Percentiles rank a stretch among this genome's conserved stretches.
Evolutionary conservation across 2,888 invertebrate species (phyloP).

Genomic region (Acanthacorydalis orientalis): DNA sequence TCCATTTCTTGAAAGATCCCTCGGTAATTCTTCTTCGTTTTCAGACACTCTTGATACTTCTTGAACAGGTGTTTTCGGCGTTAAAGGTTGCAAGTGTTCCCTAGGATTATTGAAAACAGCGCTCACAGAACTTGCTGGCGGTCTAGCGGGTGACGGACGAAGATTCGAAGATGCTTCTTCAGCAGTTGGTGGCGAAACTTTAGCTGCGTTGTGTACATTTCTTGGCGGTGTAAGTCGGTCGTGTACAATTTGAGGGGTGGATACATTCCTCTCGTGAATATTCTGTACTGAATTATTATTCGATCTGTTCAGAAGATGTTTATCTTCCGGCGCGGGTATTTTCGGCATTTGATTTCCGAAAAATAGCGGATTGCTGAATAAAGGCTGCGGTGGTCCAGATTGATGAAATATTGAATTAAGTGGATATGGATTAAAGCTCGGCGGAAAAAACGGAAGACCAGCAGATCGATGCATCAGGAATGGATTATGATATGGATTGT

Average conservation of each 20-base stretch:
- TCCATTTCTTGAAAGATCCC: constrained; percentile 8
- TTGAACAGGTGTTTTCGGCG: constrained; percentile 19
- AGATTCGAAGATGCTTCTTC: constrained; percentile 47
- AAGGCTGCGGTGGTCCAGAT: constrained; percentile 32
- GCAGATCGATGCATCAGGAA: constrained; percentile 56
- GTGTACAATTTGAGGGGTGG: constrained; percentile 21
- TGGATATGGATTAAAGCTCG: constrained; percentile 30
- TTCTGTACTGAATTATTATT: constrained; percentile 9
- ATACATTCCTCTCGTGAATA: constrained; percentile 17
- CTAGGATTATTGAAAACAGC: constrained; percentile 18
- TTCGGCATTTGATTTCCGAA: constrained; percentile 34
- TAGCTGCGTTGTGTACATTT: constrained; percentile 25
- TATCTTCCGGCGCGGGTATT: constrained; percentile 14
- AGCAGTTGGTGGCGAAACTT: constrained; percentile 47
- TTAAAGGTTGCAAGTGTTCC: constrained; percentile 16
- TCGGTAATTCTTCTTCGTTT: constrained; percentile 6
- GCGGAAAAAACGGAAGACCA: constrained; percentile 42
- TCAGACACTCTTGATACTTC: constrained; percentile 12
- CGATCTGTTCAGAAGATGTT: constrained; percentile 8
- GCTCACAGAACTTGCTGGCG: constrained; percentile 21
- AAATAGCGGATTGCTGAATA: constrained; percentile 41
- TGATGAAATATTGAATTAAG: constrained; percentile 23
- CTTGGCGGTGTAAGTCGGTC: constrained; percentile 41
- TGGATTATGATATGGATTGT: constrained; percentile 25
- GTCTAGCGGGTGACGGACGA: constrained; percentile 48